Evolutionary conservation across 1,140 invertebrate species (phyloP).

Genomic region (Bradynema listronoti): DNA sequence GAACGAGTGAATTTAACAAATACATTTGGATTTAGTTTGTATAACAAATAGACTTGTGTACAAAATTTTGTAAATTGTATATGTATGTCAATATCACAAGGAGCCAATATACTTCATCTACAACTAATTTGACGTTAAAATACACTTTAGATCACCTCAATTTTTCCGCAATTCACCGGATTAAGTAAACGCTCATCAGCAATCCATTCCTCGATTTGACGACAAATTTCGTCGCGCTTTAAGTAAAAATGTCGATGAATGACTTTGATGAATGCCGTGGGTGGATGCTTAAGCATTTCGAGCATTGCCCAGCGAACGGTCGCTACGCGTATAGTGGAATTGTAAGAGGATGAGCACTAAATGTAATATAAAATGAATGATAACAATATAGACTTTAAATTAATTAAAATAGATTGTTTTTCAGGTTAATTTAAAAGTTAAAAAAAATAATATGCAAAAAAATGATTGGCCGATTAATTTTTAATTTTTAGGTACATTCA

Average conservation of each 20-base stretch:
- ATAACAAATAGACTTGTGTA: not conserved
- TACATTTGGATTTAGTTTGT: not conserved
- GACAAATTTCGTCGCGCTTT: conserved; percentile 79
- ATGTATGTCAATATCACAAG: not conserved
- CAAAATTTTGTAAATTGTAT: too few species aligned
- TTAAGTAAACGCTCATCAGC: not conserved
- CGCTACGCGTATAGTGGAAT: conserved; percentile 87
- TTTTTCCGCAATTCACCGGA: not conserved
- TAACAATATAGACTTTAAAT: not conserved
- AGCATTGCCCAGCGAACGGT: conserved; percentile 92
- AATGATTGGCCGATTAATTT: conserved; percentile 9
- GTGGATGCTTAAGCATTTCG: conserved; percentile 61
- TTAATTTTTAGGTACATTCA: not conserved
- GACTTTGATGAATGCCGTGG: conserved; percentile 64
- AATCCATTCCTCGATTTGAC: conserved; percentile 76
- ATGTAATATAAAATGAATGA: conserved; percentile 2
- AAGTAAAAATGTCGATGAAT: conserved; percentile 89
- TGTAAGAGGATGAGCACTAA: conserved; percentile 71
- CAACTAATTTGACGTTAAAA: not conserved
- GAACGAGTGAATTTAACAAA: too few species aligned
- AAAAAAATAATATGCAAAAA: conserved; percentile 3
- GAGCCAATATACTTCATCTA: not conserved
- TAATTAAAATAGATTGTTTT: conserved; percentile 3
- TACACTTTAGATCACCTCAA: not conserved
- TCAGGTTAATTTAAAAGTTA: too few species aligned